Evolutionary conservation across 2,888 invertebrate species (phyloP).

Genomic region (Podabrus alpinus): DNA sequence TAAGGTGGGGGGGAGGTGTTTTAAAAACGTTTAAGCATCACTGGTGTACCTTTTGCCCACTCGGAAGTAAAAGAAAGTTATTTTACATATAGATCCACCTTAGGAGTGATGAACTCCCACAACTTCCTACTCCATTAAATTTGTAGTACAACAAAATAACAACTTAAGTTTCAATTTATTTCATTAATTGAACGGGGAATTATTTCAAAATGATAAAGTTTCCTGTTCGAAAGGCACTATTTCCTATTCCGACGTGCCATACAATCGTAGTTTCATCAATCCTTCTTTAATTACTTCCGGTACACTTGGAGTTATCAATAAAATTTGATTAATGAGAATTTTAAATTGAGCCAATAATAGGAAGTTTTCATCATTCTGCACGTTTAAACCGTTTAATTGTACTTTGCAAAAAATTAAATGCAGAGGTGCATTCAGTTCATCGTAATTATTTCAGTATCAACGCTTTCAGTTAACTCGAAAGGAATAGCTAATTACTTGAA

Average conservation of each 20-base stretch:
- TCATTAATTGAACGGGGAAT: background rate
- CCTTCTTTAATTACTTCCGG: slow-evolving; percentile 11
- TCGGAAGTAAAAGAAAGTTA: too few relatives aligned
- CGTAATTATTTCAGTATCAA: too few relatives aligned
- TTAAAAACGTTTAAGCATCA: too few relatives aligned
- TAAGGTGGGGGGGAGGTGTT: too few relatives aligned
- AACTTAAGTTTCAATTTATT: background rate
- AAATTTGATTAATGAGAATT: background rate
- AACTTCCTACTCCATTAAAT: background rate
- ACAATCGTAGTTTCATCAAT: slow-evolving; percentile 11
- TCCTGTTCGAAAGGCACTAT: slow-evolving; percentile 1
- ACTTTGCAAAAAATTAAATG: too few relatives aligned
- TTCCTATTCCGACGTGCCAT: slow-evolving; percentile 5
- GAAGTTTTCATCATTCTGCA: background rate
- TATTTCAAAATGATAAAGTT: background rate
- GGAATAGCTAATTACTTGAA: too few relatives aligned
- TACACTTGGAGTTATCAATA: background rate
- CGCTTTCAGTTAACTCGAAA: too few relatives aligned
- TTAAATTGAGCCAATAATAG: background rate
- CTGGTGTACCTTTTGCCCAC: too few relatives aligned
- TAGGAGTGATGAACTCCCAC: background rate
- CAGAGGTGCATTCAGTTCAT: too few relatives aligned
- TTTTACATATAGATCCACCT: too few relatives aligned
- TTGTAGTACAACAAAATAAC: background rate
- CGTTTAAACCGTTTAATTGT: too few relatives aligned